Evolutionary conservation across 2,888 invertebrate genomes (phyloP).

Genomic region (Dasysyrphus tricinctus): DNA sequence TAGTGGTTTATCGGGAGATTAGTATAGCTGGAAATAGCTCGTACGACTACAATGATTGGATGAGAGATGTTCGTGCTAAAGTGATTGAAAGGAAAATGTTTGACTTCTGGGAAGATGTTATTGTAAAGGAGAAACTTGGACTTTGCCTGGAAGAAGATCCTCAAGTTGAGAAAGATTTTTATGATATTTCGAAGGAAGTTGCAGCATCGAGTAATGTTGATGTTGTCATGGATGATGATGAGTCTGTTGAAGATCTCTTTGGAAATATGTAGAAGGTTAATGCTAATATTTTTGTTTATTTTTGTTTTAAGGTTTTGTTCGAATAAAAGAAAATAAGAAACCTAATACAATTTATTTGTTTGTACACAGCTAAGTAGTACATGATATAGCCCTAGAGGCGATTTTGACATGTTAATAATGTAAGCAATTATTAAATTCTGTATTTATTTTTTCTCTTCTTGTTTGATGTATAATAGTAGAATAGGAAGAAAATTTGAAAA

Average conservation of each 20-base stretch:
- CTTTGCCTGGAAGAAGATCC: constrained; percentile 79
- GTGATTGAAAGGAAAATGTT: constrained; percentile 76
- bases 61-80: constrained; percentile 78
- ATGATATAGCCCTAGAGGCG: too few species aligned
- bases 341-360: too few species aligned
- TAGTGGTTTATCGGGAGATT: constrained; percentile 79
- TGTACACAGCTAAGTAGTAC: too few species aligned
- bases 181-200: constrained; percentile 68
- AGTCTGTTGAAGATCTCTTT: constrained; percentile 74
- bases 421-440: too few species aligned
- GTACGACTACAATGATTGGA: constrained; percentile 81
- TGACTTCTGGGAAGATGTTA: constrained; percentile 80
- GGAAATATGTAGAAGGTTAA: constrained; percentile 58
- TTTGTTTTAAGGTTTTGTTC: neutral
- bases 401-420: too few species aligned
- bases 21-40: constrained; percentile 79
- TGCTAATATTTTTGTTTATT: neutral
- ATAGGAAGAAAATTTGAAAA: too few species aligned
- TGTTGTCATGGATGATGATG: constrained; percentile 60
- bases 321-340: too few species aligned
- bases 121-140: constrained; percentile 80
- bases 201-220: constrained; percentile 48
- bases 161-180: constrained; percentile 77
- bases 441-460: too few species aligned
- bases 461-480: too few species aligned